These are phyloP conservation scores for Clarias gariepinus DNA, from an alignment of 2,113 vertebrate species.

Conservation along the genomic window DNA sequence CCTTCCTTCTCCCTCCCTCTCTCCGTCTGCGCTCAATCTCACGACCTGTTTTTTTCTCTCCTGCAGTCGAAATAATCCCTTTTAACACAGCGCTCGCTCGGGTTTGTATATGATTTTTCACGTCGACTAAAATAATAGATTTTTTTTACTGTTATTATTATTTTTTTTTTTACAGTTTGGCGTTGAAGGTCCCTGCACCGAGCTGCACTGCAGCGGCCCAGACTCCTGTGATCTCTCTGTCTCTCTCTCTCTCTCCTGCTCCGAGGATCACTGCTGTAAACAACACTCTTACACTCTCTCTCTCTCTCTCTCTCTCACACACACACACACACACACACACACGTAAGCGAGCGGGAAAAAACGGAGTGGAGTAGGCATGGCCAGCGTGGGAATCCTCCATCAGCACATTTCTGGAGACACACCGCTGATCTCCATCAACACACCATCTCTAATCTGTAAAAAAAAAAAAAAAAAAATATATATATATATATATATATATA, in stretches of 20 bases:
- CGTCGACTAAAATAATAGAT: slow-evolving; percentile 4
- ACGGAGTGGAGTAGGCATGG: slow-evolving; percentile 59
- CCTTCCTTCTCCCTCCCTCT: slow-evolving; percentile 39
- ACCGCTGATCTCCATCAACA: not conserved
- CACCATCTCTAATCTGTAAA: not conserved
- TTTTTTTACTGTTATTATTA: not conserved
- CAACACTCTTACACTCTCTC: slow-evolving; percentile 64
- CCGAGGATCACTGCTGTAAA: slow-evolving; percentile 77
- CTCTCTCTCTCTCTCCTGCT: slow-evolving; percentile 55
- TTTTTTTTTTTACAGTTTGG: not conserved
- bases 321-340: slow-evolving; percentile 56
- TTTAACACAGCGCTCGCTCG: slow-evolving; percentile 50
- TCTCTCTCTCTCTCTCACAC: not conserved
- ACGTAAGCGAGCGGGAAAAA: slow-evolving; percentile 59
- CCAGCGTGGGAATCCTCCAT: slow-evolving; percentile 19
- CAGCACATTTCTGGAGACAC: not conserved
- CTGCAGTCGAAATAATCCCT: slow-evolving; percentile 65
- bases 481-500: too few species aligned
- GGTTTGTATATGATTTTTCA: slow-evolving; percentile 47
- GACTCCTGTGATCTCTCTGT: slow-evolving; percentile 60
- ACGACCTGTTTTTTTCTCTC: slow-evolving; percentile 40
- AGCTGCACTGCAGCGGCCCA: slow-evolving; percentile 50
- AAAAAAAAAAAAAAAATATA: too few species aligned
- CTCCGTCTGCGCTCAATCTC: slow-evolving; percentile 52
- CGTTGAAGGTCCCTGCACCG: not conserved